Conservation (phyloP, 2,797 vertebrate genomes). For the Huso huso region DNA sequence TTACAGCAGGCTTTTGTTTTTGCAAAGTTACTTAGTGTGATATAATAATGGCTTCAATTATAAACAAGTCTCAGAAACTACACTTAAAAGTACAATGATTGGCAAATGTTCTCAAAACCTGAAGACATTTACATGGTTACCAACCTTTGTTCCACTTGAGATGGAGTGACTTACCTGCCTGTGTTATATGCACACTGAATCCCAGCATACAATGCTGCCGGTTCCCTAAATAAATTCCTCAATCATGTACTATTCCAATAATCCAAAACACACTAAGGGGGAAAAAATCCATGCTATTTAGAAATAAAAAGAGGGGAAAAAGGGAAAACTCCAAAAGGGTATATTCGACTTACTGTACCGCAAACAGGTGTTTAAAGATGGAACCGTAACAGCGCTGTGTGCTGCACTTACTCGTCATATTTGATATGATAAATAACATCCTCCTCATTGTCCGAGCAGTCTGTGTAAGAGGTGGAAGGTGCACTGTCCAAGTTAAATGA, state of each 20-base stretch:
- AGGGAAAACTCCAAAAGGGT: not conserved
- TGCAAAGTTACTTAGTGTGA: no score
- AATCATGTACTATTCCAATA: no score
- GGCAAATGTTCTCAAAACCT: no score
- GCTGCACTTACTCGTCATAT: constrained; percentile 95
- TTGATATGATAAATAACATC: constrained; percentile 91
- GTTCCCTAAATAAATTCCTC: no score
- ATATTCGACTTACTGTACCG: not conserved
- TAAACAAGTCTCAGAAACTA: no score
- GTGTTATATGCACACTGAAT: not conserved
- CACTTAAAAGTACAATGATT: no score
- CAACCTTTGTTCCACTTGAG: not conserved
- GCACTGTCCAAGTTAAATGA: constrained; percentile 70
- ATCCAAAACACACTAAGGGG: no score
- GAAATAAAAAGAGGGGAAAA: not conserved
- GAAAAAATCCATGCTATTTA: not conserved
- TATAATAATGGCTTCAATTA: no score
- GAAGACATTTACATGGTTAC: no score
- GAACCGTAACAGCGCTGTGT: constrained; percentile 13
- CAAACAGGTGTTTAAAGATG: not conserved
- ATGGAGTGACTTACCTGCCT: constrained; percentile 16
- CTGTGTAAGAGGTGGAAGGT: constrained; percentile 83
- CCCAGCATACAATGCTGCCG: constrained; percentile 1
- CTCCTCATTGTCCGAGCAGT: constrained; percentile 70
- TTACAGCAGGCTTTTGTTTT: no score